These are phyloP conservation scores for Xenotilapia flavipinnis DNA, from an alignment of 2,113 vertebrate species.

Conservation along the genomic window DNA sequence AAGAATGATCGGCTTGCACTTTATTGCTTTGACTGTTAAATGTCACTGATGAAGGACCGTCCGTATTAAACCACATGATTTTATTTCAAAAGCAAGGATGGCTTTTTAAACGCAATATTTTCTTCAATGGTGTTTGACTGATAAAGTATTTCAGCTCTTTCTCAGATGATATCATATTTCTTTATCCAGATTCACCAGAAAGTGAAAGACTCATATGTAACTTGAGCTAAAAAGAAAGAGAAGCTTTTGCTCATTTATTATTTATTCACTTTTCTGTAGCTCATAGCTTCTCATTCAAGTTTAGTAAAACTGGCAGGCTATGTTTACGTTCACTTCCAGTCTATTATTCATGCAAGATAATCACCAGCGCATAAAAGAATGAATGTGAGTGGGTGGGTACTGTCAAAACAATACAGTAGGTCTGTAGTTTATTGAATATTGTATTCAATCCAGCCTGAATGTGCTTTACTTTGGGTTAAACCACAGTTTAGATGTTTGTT, in stretches of 20 bases:
- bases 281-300: slow-evolving; percentile 11
- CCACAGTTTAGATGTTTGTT: background rate
- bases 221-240: background rate
- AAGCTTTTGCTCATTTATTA: slow-evolving; percentile 22
- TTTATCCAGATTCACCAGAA: background rate
- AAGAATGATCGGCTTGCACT: background rate
- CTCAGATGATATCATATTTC: background rate
- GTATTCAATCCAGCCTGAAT: background rate
- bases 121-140: background rate
- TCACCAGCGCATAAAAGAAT: background rate
- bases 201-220: background rate
- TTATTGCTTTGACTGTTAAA: background rate
- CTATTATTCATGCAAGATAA: slow-evolving; percentile 31
- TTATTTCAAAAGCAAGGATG: background rate
- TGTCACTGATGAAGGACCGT: background rate
- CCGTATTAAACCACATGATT: background rate
- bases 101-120: background rate
- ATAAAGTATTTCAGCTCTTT: background rate
- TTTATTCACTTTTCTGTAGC: background rate
- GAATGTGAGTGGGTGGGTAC: background rate
- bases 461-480: background rate
- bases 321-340: slow-evolving; percentile 14
- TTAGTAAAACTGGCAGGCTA: slow-evolving; percentile 5
- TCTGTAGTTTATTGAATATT: background rate
- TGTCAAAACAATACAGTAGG: background rate